Percentiles rank a stretch among this genome's conserved stretches.
phyloP scores from a whole-genome alignment of 1,140 invertebrate genomes.

The honey bee (Apis mellifera) region DNA sequence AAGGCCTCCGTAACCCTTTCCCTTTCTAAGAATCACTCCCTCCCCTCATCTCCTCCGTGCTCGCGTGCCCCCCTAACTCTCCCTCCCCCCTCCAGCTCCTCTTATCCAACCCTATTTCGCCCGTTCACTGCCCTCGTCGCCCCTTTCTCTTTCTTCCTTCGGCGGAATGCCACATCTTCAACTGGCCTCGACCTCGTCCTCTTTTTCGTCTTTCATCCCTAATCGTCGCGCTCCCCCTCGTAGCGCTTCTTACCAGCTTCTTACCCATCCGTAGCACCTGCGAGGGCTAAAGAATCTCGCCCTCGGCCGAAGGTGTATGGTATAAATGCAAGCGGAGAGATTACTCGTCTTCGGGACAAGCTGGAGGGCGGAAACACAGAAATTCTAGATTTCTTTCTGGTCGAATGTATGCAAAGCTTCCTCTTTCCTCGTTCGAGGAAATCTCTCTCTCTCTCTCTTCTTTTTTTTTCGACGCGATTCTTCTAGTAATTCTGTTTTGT shows the following conservation, averaged over 20 bases:
- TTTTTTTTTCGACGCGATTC: neutral
- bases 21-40: conserved; percentile 52
- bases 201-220: neutral
- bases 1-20: conserved; percentile 72
- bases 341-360: conserved; percentile 28
- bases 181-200: neutral
- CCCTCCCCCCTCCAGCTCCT: neutral
- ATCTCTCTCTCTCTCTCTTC: neutral
- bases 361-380: neutral
- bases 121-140: conserved; percentile 9
- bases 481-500: conserved; percentile 18
- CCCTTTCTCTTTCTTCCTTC: neutral
- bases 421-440: neutral
- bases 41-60: neutral
- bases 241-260: conserved; percentile 8
- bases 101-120: conserved; percentile 5
- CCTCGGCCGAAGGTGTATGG: conserved; percentile 8
- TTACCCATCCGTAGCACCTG: conserved; percentile 34
- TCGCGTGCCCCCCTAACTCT: conserved; percentile 16
- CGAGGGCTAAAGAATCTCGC: conserved; percentile 5
- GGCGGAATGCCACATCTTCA: neutral
- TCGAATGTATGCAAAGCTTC: conserved; percentile 25
- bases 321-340: neutral
- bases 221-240: neutral
- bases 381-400: conserved; percentile 27